Conservation (phyloP, 2,113 vertebrate genomes). For the Helogale parvula region DNA sequence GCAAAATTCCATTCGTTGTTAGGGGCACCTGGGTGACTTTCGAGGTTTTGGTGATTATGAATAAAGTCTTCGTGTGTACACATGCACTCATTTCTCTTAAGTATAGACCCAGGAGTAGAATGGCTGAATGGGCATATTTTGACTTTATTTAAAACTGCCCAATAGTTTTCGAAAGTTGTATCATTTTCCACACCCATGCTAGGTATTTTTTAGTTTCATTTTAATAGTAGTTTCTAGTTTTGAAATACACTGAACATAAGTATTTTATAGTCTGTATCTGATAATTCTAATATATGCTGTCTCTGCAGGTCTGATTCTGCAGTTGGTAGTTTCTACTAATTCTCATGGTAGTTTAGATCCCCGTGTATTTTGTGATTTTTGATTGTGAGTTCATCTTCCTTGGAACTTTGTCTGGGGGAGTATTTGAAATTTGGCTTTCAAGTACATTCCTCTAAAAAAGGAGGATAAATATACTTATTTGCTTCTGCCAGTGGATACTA, state of each 20-base stretch:
- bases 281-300: background rate
- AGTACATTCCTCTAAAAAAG: slow-evolving; percentile 38
- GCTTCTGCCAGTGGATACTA: background rate
- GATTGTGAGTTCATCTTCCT: slow-evolving; percentile 31
- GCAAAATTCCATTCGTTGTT: background rate
- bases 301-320: background rate
- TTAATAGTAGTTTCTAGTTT: background rate
- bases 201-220: background rate
- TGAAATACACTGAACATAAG: background rate
- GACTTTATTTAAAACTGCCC: slow-evolving; percentile 47
- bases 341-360: background rate
- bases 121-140: background rate
- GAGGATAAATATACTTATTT: background rate
- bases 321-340: background rate
- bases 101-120: background rate
- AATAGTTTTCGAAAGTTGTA: slow-evolving; percentile 3
- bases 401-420: background rate
- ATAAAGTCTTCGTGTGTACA: background rate
- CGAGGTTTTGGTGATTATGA: background rate
- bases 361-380: background rate
- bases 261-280: background rate
- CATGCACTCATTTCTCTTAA: background rate
- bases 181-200: background rate
- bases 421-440: slow-evolving; percentile 43
- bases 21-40: background rate